Percentiles rank a stretch among this genome's conserved stretches.
Conservation (phyloP, 2,113 vertebrate genomes). For the Edolisoma coerulescens region DNA sequence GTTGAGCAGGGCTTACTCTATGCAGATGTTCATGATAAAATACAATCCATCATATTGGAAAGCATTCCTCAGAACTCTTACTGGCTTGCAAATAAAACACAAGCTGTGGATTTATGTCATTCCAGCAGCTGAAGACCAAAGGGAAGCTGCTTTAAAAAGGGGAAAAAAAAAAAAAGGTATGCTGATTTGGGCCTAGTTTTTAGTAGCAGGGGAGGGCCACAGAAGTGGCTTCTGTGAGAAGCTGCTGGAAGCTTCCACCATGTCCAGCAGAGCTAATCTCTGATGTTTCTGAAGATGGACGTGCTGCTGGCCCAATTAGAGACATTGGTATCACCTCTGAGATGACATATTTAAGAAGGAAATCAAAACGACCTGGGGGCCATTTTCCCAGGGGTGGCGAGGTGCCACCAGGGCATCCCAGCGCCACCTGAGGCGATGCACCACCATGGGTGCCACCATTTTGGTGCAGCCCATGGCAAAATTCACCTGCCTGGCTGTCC, state of each 20-base stretch:
- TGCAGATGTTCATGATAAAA: neutral
- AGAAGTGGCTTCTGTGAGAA: neutral
- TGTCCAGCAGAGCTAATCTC: neutral
- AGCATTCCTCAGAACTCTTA: neutral
- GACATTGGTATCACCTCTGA: neutral
- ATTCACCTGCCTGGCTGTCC: neutral
- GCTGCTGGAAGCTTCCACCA: neutral
- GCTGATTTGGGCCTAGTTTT: neutral
- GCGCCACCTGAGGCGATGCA: too few species aligned
- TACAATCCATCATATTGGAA: neutral
- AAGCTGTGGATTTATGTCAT: neutral
- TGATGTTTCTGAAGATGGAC: neutral
- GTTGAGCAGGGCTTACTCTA: neutral
- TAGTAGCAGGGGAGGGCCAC: neutral
- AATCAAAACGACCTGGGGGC: neutral
- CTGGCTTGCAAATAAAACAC: neutral
- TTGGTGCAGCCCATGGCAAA: too few species aligned
- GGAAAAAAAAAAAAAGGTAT: neutral
- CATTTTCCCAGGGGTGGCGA: neutral
- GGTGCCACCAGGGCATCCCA: accelerated
- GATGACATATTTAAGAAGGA: neutral
- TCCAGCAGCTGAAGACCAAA: neutral
- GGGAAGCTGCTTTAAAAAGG: neutral
- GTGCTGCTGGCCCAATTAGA: neutral
- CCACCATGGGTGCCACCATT: too few species aligned